Evolutionary conservation across 2,888 invertebrate species (phyloP).

Genomic region (Mythimna albipuncta): DNA sequence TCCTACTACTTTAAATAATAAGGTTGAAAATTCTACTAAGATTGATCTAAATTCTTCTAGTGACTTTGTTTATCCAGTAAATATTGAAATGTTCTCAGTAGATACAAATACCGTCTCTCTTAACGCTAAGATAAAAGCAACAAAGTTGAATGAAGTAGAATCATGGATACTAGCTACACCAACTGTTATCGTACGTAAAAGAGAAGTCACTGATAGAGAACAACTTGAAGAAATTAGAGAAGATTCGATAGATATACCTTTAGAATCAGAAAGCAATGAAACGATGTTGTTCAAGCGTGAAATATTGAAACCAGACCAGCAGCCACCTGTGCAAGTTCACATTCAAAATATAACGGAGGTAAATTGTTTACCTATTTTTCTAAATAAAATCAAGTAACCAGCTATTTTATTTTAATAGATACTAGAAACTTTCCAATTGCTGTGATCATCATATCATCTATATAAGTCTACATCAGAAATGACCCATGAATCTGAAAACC

Average conservation of each 20-base stretch:
- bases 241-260: conserved; percentile 83
- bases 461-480: background rate
- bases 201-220: conserved; percentile 77
- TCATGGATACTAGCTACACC: conserved; percentile 86
- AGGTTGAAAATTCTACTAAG: conserved; percentile 29
- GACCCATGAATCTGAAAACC: background rate
- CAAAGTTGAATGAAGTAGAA: conserved; percentile 77
- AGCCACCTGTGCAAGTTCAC: conserved; percentile 92
- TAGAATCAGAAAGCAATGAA: conserved; percentile 84
- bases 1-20: conserved; percentile 56
- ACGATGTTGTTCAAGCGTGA: conserved; percentile 84
- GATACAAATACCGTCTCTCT: conserved; percentile 68
- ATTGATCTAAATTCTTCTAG: conserved; percentile 55
- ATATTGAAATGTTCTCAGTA: conserved; percentile 72
- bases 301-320: conserved; percentile 87
- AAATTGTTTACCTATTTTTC: background rate
- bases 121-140: conserved; percentile 74
- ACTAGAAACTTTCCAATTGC: background rate
- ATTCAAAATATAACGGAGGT: conserved; percentile 92
- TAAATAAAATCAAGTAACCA: background rate
- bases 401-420: background rate
- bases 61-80: conserved; percentile 54
- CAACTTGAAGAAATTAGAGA: conserved; percentile 72
- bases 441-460: conserved; percentile 6
- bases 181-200: conserved; percentile 78